Evolutionary conservation across 2,888 invertebrate species (phyloP), one percentile per base, ranked within the genome.

Genomic region (Agrenia bidenticulata): DNA sequence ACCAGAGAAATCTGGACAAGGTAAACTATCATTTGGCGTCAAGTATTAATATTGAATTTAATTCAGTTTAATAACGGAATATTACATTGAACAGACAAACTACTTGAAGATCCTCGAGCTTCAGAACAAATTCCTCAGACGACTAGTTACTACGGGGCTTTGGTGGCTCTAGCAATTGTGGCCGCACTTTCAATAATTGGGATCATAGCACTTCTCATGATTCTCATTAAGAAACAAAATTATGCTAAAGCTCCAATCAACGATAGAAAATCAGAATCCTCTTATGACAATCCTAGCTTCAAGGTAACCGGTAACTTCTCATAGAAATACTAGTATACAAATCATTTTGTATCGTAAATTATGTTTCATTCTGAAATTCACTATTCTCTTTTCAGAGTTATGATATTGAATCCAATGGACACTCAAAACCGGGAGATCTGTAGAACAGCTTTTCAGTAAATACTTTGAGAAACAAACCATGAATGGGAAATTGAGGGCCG

Each of bases 251-350:
- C 88, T 78, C 88, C 91, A 70, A 91, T 92, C 78, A 92, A 92
- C 24, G 86, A 91, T 55, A 86, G 85, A 42, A 90, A 91, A 79
- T 88, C 86, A 74, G 90, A 92, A 64, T 90, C 92, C n/a, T 90
- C 92, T 51, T 93, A 93, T 79, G 93, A 94, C 81, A 94, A 93
- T 82, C 93, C 93, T 53, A 92, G 92, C 77, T 94, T 93, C 84
- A 94, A 94, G 86, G 90, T 93, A 80, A 13, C 26, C 13, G 27
- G 23, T 54, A 54, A 54, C 24, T n/a, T 32, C 11, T 63, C 26
- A 26, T 41, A 63, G 4, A 54, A 41, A 21, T 32, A 17, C 27
- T 41, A 24, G 37, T 24, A 21, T 32, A 17, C 27, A 55, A 24
- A 32, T 24, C 17, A 26, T 26, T 50, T 32, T 32, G n/a, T 32